Conservation (phyloP, 2,888 invertebrate species). For the Phasia obesa region DNA sequence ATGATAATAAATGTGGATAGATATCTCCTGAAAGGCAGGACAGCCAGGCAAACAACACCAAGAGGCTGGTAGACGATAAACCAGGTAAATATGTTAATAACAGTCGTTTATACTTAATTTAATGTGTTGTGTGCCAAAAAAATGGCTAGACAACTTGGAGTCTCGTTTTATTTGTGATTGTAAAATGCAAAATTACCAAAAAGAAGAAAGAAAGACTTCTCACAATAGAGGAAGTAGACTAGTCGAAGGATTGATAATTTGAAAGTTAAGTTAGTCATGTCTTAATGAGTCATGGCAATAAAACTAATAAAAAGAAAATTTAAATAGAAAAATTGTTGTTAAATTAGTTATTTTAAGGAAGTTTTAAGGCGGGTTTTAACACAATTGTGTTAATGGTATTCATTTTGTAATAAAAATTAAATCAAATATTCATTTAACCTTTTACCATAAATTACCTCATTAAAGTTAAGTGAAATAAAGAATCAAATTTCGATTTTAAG, state of each 20-base stretch:
- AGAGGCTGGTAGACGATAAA: neutral
- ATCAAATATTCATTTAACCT: constrained; percentile 49
- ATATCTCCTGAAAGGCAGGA: constrained; percentile 39
- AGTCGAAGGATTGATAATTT: constrained; percentile 11
- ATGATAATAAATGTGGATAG: constrained; percentile 61
- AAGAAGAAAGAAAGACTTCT: constrained; percentile 18
- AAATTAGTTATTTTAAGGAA: neutral
- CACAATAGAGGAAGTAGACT: constrained; percentile 51
- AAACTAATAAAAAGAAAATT: neutral
- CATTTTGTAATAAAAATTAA: neutral
- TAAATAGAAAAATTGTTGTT: neutral
- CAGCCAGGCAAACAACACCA: constrained; percentile 1
- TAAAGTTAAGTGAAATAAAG: constrained; percentile 21
- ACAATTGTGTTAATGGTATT: constrained; percentile 36
- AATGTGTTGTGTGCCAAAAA: constrained; percentile 12
- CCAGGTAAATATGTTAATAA: constrained; percentile 30
- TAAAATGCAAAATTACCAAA: constrained; percentile 24
- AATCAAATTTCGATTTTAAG: constrained; percentile 51
- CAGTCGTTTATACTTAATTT: neutral
- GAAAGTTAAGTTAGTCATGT: constrained; percentile 20
- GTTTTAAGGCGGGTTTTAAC: neutral
- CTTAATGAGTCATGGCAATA: constrained; percentile 25
- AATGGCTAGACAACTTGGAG: constrained; percentile 63
- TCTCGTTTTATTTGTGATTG: constrained; percentile 20
- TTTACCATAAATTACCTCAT: neutral